Evolutionary conservation across 37 sponge, comb jelly and placozoan genomes (phyloP), one percentile per base, ranked within the genome.

Genomic region (Chondrosia reniformis): DNA sequence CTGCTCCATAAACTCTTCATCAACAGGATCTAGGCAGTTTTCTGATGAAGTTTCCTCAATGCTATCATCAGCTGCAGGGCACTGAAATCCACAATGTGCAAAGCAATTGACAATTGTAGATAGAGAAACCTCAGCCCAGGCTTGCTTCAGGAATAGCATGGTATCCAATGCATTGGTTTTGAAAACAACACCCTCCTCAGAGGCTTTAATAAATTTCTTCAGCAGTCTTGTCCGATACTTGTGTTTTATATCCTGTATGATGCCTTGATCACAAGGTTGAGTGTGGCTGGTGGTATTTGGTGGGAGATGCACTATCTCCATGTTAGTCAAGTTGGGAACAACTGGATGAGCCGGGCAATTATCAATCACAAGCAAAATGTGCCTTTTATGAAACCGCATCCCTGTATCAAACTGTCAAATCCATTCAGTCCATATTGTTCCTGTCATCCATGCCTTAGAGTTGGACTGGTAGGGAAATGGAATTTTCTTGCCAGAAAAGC

Each of bases 291-390:
- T 66, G 38, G 67, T 66, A 39, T 66, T 66, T 19, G 67, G 37
- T 66, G 67, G 67, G 39, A 66, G 36, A 66, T 66, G 36, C 39
- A 34, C 67, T 37, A 66, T 36, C 67, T 66, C 67, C 32, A 66
- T 12, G 67, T 31, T 66, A 37, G 67, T 36, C 21, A 66, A 39
- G 36, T 66, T 66, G 33, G 33, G 39, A 33, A 66, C 36, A 36
- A 66, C 67, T 66, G 67, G 67, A 66, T 66, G 67, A 66, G 67
- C 67, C 32, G 67, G 67, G 38, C 67, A 66, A 39, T 66, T 66
- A 39, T 66, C 67, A 34, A 66, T 66, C 5, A 66, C 36, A 39
- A 66, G 67, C 39, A 66, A 39, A 66, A 66, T 66, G 7, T 31
- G 33, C 67, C 67, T 66, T 66, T 17, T 17, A 8, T 66, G 33